Conservation (phyloP, 1,140 invertebrate species). For the Hypothenemus hampei region DNA sequence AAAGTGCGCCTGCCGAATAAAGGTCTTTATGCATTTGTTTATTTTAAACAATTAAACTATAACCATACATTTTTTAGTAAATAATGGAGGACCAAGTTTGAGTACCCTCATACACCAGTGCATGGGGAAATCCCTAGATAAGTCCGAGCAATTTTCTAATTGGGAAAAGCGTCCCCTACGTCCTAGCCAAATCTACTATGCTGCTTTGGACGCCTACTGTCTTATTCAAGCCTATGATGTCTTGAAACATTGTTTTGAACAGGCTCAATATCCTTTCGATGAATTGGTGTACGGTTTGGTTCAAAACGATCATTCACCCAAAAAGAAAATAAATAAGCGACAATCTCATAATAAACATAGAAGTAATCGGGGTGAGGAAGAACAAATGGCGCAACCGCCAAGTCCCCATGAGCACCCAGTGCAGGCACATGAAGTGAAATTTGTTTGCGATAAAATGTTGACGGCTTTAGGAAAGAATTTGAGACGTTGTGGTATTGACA, state of each 20-base stretch:
- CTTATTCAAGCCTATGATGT: conserved; percentile 55
- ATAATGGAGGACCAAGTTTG: conserved; percentile 49
- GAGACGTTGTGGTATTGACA: conserved; percentile 63
- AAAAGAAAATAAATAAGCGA: conserved; percentile 46
- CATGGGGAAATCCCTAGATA: conserved; percentile 68
- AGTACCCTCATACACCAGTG: conserved; percentile 67
- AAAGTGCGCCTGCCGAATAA: conserved; percentile 50
- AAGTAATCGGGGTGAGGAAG: conserved; percentile 10
- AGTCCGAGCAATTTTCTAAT: conserved; percentile 81
- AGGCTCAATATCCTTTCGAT: conserved; percentile 54
- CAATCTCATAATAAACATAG: conserved; percentile 33
- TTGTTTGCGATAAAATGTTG: conserved; percentile 56
- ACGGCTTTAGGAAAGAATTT: conserved; percentile 55
- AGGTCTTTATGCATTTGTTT: conserved; percentile 37
- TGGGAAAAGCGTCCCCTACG: conserved; percentile 79
- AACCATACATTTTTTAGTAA: conserved; percentile 19
- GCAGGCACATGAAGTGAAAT: conserved; percentile 38
- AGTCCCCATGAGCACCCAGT: too few species aligned
- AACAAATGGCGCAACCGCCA: conserved; percentile 25
- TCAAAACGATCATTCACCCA: conserved; percentile 47
- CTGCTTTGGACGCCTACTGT: conserved; percentile 76
- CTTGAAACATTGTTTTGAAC: conserved; percentile 51
- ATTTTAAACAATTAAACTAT: not conserved
- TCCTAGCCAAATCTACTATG: conserved; percentile 70
- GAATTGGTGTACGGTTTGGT: conserved; percentile 55